Base-by-base conservation (phyloP, 2,113 vertebrate species). In the Periophthalmus modestus region DNA sequence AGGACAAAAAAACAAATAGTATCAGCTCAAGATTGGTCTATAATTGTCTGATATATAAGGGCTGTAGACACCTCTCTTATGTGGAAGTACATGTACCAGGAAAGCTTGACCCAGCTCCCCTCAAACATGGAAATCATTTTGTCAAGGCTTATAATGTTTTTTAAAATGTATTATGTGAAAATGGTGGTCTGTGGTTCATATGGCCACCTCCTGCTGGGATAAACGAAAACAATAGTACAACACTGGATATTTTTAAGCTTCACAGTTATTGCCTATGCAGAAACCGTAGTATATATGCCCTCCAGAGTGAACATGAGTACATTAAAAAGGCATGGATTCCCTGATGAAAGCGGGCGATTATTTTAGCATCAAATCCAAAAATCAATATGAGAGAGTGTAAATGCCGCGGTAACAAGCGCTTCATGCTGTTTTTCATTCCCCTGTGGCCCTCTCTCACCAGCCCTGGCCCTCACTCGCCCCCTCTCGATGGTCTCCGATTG, bases 401-500 rank as follows among this genome's bases (percentile, higher is more conserved):
- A 68, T 46, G 57, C 63, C 11, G 24, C 52, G 43, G 74, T 68
- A 70, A 72, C 21, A 67, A 36, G 19, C 78, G 43, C 75, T 62
- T 14, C 71, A 50, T 46, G 52, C n/a, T 48, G 43, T 16, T 83
- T 2, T 39, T 68, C 39, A 43, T 68, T 80, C 74, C 68, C 77
- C 39, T 58, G 61, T 74, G 76, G 59, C 58, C 55, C 34, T 62
- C 58, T 63, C 33, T 70, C 77, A 69, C 23, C 57, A 58, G 52
- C 21, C 57, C 57, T 24, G 57, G 21, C 68, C 13, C 43, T 54
- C 68, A 24, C 58, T 69, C 65, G 69, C 65, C 34, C 36, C 65
- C 62, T 46, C 57, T 66, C 66, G 34, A 77, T 50, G n/a, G 54
- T 65, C 54, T 75, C 67, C 71, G 58, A 74, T 55, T 75, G 70